Percentiles rank a stretch among this genome's conserved stretches.
Evolutionary conservation across 2,113 vertebrate genomes (phyloP).

Genomic region (Dromas ardeola): DNA sequence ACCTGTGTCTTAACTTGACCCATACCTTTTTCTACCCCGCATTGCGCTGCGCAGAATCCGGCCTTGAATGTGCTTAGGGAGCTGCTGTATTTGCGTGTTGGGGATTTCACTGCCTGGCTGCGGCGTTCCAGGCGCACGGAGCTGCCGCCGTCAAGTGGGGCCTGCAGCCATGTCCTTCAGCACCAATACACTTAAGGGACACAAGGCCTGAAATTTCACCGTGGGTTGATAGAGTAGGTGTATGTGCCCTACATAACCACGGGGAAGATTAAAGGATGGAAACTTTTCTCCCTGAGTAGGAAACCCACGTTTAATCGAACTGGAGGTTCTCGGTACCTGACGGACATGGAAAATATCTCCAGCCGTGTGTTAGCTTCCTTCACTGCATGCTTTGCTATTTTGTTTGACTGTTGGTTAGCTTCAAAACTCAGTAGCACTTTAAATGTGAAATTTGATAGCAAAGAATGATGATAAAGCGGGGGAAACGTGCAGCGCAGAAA

Average conservation of each 20-base stretch:
- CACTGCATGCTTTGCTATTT: not conserved
- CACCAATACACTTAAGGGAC: not conserved
- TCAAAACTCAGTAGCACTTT: not conserved
- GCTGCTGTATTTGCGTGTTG: not conserved
- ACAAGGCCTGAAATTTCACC: not conserved
- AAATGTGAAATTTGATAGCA: not conserved
- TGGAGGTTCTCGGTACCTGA: not conserved
- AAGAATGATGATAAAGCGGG: not conserved
- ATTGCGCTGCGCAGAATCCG: not conserved
- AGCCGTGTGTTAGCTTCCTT: not conserved
- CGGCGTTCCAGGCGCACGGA: accelerated
- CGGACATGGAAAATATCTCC: not conserved
- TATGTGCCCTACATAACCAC: not conserved
- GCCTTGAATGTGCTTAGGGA: not conserved
- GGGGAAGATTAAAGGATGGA: not conserved
- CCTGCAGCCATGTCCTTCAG: not conserved
- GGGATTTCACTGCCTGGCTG: not conserved
- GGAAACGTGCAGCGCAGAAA: not conserved
- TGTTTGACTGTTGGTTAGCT: not conserved
- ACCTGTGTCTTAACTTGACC: not conserved
- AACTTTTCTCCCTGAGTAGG: not conserved
- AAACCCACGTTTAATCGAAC: not conserved
- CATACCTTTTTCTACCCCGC: accelerated
- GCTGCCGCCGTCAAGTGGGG: not conserved
- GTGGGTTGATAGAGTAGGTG: not conserved